Percentiles rank a stretch among this genome's conserved stretches.
Conservation (phyloP, 2,113 vertebrate genomes). For the Saccopteryx bilineata region DNA sequence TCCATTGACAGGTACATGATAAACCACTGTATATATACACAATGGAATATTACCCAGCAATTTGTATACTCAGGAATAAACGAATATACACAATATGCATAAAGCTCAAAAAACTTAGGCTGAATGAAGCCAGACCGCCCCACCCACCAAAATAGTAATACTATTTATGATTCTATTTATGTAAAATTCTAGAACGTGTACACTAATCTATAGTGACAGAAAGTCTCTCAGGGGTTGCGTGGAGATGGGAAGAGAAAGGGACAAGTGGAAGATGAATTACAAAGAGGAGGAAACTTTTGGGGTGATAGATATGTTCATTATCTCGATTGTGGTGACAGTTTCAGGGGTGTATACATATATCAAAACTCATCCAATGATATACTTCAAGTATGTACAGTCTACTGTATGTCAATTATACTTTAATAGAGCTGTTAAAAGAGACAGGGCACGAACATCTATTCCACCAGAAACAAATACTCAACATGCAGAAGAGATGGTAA, state of each 20-base stretch:
- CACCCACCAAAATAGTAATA: not conserved
- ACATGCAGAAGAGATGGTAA: not conserved
- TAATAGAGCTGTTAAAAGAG: not conserved
- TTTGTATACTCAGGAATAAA: not conserved
- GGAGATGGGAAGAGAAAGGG: not conserved
- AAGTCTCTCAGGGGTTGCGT: not conserved
- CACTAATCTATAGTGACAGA: not conserved
- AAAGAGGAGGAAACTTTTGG: not conserved
- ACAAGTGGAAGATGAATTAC: not conserved
- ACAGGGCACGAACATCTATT: not conserved
- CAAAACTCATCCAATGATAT: not conserved
- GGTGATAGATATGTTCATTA: not conserved
- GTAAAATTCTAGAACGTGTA: not conserved
- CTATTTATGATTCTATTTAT: not conserved
- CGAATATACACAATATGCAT: not conserved
- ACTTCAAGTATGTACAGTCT: not conserved
- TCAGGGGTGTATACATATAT: not conserved
- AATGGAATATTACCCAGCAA: not conserved
- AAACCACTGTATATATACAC: not conserved
- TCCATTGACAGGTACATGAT: not conserved
- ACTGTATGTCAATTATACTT: not conserved
- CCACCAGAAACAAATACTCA: not conserved
- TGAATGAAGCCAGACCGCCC: not conserved
- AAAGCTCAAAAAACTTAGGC: not conserved
- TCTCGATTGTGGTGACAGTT: not conserved